These are phyloP conservation scores for Sturnira hondurensis DNA, from an alignment of 2,113 vertebrate genomes.

Conservation along the genomic window DNA sequence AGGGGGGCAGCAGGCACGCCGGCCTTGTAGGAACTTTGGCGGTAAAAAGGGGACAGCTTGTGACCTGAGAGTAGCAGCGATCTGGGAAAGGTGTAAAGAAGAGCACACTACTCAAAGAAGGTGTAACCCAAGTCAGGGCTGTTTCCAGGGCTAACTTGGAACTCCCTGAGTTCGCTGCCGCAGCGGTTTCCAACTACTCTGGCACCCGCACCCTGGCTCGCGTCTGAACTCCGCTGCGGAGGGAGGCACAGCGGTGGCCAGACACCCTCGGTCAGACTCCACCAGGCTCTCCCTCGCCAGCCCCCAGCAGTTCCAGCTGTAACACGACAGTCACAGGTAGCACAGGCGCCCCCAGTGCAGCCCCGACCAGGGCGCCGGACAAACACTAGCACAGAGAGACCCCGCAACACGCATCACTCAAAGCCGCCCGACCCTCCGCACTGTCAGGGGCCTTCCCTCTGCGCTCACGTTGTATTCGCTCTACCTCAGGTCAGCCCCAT, in stretches of 20 bases:
- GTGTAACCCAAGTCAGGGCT: conserved; percentile 70
- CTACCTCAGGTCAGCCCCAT: conserved; percentile 83
- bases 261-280: conserved; percentile 67
- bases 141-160: conserved; percentile 82
- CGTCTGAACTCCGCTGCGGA: conserved; percentile 62
- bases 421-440: neutral
- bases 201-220: conserved; percentile 63
- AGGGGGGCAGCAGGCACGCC: neutral
- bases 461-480: conserved; percentile 71
- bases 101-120: conserved; percentile 68
- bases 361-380: neutral
- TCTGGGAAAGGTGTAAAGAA: conserved; percentile 21
- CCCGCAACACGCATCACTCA: neutral
- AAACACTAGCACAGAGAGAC: conserved; percentile 28
- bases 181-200: conserved; percentile 71
- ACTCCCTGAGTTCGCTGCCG: conserved; percentile 80
- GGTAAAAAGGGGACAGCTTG: conserved; percentile 5
- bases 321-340: neutral
- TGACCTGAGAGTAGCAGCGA: neutral
- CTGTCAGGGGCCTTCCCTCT: conserved; percentile 16
- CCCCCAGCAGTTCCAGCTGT: neutral
- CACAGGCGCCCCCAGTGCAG: conserved; percentile 36
- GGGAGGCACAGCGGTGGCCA: conserved; percentile 71
- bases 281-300: conserved; percentile 35
- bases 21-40: neutral